Evolutionary conservation across 2,113 vertebrate species (phyloP).

Genomic region (Ictalurus furcatus): DNA sequence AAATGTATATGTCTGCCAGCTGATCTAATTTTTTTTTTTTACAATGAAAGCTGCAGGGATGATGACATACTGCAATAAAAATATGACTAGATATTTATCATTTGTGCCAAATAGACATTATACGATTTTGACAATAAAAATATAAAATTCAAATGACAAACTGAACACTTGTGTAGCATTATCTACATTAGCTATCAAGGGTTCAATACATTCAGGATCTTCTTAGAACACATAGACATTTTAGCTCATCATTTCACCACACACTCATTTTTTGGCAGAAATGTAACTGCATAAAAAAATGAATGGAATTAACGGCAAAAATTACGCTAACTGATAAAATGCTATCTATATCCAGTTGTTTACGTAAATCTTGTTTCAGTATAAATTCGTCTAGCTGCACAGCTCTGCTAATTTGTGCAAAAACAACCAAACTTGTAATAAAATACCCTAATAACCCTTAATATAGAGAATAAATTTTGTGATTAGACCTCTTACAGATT

Average conservation of each 20-base stretch:
- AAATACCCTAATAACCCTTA: not conserved
- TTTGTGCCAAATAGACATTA: not conserved
- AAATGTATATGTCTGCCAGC: not conserved
- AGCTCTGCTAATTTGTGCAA: not conserved
- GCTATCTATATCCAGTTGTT: not conserved
- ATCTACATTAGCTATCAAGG: not conserved
- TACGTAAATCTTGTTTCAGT: not conserved
- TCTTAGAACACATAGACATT: not conserved
- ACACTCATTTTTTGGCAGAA: not conserved
- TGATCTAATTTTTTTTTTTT: not conserved
- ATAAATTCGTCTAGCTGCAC: not conserved
- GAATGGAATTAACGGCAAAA: not conserved
- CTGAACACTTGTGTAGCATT: not conserved
- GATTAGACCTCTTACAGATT: not conserved
- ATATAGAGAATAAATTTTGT: not conserved
- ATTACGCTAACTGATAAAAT: not conserved
- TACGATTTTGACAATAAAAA: too few species aligned
- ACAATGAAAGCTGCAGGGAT: not conserved
- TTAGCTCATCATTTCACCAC: not conserved
- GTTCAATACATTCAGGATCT: not conserved
- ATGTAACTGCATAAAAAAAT: not conserved
- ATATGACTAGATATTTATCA: not conserved
- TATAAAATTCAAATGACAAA: not conserved
- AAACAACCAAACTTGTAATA: not conserved
- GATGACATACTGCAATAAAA: not conserved